Percentiles rank a stretch among this genome's conserved stretches.
Conservation (phyloP, 2,797 vertebrate species). For the Myotis planiceps region DNA sequence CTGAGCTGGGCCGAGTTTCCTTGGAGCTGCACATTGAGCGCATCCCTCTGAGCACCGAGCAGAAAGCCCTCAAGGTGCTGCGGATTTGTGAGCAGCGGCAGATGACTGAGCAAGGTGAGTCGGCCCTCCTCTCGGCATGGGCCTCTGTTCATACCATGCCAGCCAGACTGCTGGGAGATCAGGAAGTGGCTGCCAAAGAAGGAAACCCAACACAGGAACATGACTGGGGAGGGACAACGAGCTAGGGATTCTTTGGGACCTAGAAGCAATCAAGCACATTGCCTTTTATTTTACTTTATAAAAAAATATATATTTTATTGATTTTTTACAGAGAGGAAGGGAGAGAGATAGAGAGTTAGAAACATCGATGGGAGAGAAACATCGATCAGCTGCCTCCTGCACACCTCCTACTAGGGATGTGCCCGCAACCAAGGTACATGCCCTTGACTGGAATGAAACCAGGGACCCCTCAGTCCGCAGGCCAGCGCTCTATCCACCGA, state of each 20-base stretch:
- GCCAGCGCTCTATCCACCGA: too few species aligned
- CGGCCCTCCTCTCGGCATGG: background rate
- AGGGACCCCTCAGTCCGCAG: too few species aligned
- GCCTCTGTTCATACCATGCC: rapidly evolving
- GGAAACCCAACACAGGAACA: background rate
- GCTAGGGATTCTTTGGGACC: background rate
- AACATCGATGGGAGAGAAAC: background rate
- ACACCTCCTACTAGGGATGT: too few species aligned
- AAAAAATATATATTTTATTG: background rate
- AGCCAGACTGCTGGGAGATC: background rate
- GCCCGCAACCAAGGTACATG: too few species aligned
- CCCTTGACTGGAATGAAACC: too few species aligned
- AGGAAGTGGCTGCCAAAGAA: background rate
- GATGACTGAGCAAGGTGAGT: slow-evolving; percentile 96
- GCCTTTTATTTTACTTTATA: background rate
- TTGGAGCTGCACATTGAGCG: slow-evolving; percentile 96
- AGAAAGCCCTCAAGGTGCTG: slow-evolving; percentile 96
- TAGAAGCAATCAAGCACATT: background rate
- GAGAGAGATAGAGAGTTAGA: background rate
- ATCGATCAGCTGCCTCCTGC: background rate
- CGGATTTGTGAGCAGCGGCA: slow-evolving; percentile 96
- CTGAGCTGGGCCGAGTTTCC: slow-evolving; percentile 93
- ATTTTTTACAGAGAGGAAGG: background rate
- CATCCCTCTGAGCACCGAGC: slow-evolving; percentile 94
- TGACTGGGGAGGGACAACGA: background rate